Evolutionary conservation across 2,797 vertebrate species (phyloP).

Genomic region (Scarus forsteni): DNA sequence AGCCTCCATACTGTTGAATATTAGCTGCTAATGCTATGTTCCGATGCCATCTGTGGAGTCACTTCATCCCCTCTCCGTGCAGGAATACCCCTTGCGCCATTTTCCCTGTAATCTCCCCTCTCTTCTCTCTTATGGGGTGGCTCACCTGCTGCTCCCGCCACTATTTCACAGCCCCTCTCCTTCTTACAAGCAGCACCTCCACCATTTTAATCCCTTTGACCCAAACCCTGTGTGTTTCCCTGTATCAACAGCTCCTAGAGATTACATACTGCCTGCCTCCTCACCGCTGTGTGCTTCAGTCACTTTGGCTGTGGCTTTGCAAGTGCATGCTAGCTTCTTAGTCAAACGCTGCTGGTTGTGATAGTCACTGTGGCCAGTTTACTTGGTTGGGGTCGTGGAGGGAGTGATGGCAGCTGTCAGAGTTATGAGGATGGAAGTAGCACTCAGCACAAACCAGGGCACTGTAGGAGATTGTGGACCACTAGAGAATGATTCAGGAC

Average conservation of each 20-base stretch:
- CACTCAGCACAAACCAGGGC: background rate
- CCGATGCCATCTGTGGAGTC: conserved; percentile 81
- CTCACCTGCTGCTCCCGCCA: conserved; percentile 80
- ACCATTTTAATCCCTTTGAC: conserved; percentile 88
- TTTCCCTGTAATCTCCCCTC: conserved; percentile 83
- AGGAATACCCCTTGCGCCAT: conserved; percentile 77
- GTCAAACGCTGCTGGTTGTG: conserved; percentile 70
- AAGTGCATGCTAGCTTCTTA: conserved; percentile 65
- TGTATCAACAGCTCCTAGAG: conserved; percentile 85
- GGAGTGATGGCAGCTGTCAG: conserved; percentile 31
- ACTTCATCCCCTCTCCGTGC: conserved; percentile 70
- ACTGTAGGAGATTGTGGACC: conserved; percentile 10
- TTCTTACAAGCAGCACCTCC: conserved; percentile 82
- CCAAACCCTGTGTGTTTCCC: conserved; percentile 83
- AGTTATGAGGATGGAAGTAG: conserved; percentile 20
- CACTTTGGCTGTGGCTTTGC: conserved; percentile 58
- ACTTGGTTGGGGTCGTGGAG: conserved; percentile 35
- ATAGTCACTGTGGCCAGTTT: conserved; percentile 73
- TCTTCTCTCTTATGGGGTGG: conserved; percentile 82
- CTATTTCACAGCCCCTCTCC: conserved; percentile 76
- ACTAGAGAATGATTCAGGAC: background rate
- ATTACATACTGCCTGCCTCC: conserved; percentile 82
- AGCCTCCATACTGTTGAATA: conserved; percentile 83
- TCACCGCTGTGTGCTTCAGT: conserved; percentile 72
- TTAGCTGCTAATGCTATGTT: conserved; percentile 80